These are phyloP conservation scores for Plebejus melissa DNA, from an alignment of 2,888 invertebrate genomes.

Conservation along the genomic window DNA sequence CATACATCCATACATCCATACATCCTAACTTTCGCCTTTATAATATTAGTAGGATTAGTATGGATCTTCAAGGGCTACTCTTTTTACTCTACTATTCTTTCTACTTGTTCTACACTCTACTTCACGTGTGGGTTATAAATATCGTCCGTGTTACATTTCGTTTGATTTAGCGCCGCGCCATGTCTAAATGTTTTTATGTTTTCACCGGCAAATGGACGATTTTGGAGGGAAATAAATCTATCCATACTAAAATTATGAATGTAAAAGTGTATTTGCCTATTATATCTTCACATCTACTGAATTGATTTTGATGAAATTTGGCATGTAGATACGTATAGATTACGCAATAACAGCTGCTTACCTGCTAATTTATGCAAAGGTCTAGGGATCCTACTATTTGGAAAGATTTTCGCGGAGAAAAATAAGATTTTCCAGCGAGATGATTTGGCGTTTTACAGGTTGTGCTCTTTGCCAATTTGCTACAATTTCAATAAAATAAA, in stretches of 20 bases:
- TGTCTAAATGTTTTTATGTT: conserved; percentile 21
- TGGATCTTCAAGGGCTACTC: too few species aligned
- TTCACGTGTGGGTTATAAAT: background rate
- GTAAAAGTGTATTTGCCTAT: background rate
- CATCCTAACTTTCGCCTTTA: too few species aligned
- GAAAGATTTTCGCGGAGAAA: too few species aligned
- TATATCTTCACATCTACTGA: background rate
- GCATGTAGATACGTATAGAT: too few species aligned
- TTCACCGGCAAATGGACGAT: conserved; percentile 4
- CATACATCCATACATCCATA: too few species aligned
- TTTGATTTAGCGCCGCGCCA: conserved; percentile 18
- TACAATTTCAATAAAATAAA: background rate
- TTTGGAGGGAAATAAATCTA: conserved; percentile 37
- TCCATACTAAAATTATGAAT: conserved; percentile 39
- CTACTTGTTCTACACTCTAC: background rate
- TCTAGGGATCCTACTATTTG: too few species aligned
- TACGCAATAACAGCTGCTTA: too few species aligned
- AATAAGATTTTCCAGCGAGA: too few species aligned
- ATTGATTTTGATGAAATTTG: background rate
- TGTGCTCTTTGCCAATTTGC: too few species aligned
- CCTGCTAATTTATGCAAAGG: too few species aligned
- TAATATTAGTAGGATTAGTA: too few species aligned
- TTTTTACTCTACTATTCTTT: background rate
- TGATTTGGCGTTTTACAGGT: too few species aligned
- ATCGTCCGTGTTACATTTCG: conserved; percentile 10